These are phyloP conservation scores for Dryobota labecula DNA, from an alignment of 2,888 invertebrate genomes.

Conservation along the genomic window DNA sequence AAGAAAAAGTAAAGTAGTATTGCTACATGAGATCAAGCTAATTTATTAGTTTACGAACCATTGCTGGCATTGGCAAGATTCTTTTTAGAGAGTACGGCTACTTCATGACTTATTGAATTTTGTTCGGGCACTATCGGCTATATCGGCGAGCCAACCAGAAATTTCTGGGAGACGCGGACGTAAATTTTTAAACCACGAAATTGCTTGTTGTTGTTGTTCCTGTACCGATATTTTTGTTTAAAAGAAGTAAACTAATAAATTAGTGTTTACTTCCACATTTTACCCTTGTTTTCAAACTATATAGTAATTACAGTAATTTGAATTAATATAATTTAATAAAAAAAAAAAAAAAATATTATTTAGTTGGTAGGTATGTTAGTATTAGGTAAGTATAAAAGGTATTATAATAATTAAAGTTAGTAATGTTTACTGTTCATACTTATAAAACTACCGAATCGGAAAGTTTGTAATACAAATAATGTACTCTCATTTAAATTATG, in stretches of 20 bases:
- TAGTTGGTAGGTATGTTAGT: no score
- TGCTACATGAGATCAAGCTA: background rate
- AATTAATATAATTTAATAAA: no score
- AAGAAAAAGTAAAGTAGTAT: background rate
- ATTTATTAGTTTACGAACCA: slow-evolving; percentile 11
- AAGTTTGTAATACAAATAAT: background rate
- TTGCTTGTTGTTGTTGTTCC: background rate
- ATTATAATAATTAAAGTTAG: background rate
- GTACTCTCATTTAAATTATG: background rate
- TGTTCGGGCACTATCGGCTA: background rate
- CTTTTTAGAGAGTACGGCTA: background rate
- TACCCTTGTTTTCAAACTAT: background rate
- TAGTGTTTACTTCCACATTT: background rate
- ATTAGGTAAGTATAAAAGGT: no score
- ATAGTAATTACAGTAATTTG: background rate
- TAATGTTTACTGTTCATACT: background rate
- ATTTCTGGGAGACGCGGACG: background rate
- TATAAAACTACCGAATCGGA: background rate
- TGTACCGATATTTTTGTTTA: background rate
- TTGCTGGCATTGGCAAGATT: background rate
- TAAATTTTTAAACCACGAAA: background rate
- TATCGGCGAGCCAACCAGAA: background rate
- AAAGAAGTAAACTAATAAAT: background rate
- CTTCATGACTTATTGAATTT: slow-evolving; percentile 19
- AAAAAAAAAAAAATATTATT: no score